Base-by-base conservation (phyloP, 1,140 invertebrate genomes). In the Kradibia gibbosae region DNA sequence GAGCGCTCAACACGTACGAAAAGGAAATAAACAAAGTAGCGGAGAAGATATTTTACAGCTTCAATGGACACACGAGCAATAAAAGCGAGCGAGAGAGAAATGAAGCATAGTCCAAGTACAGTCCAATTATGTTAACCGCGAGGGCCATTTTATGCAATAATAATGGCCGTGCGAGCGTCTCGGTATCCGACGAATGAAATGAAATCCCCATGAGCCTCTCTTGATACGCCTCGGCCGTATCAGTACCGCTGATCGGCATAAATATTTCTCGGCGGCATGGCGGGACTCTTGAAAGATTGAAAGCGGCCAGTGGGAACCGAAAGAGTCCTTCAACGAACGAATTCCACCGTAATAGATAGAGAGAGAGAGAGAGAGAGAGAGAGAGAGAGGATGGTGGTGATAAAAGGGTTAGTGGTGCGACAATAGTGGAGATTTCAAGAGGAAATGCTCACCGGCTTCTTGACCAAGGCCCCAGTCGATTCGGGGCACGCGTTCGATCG, bases 381-480 rank as follows among this genome's bases (percentile, higher is more conserved):
- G n/a, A n/a, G n/a, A n/a, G n/a, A n/a, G n/a, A n/a, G n/a, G n/a
- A n/a, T n/a, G n/a, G n/a, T n/a, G n/a, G n/a, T n/a, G n/a, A n/a
- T n/a, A n/a, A n/a, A n/a, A n/a, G n/a, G n/a, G n/a, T n/a, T n/a
- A n/a, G n/a, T n/a, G n/a, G n/a, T n/a, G n/a, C n/a, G n/a, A n/a
- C n/a, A n/a, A n/a, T n/a, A n/a, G n/a, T n/a, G n/a, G n/a, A n/a
- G n/a, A n/a, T n/a, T n/a, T n/a, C n/a, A n/a, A 53, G 20, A 20
- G 50, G 4, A 53, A 53, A 22, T 53, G 3, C 74, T 72, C 31
- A 79, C 77, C 50, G 22, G 5, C 50, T 7, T 5, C 20, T 4
- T 28, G 13, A 10, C 15, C 20, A 4, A 76, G 42, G 57, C 73
- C 28, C 31, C 17, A 80, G 60, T 82, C 57, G 70, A 11, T 70